These are phyloP conservation scores for Eristalis arbustorum DNA, from an alignment of 2,888 invertebrate genomes.

Conservation along the genomic window DNA sequence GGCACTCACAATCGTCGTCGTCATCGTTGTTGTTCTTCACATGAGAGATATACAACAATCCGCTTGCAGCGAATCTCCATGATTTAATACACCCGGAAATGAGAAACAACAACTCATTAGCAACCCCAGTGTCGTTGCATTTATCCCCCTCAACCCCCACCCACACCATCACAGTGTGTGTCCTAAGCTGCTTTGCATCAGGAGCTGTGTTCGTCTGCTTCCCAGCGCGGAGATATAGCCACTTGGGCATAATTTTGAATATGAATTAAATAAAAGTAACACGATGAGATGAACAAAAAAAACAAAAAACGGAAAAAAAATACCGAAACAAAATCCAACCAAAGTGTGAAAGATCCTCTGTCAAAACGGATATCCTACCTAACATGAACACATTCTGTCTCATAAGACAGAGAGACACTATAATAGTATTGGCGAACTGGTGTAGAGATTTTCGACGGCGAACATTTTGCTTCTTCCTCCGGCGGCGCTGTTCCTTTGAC, in stretches of 20 bases:
- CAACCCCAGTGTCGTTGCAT: slow-evolving; percentile 53
- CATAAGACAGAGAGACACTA: slow-evolving; percentile 69
- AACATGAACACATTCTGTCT: slow-evolving; percentile 71
- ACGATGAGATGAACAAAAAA: slow-evolving; percentile 19
- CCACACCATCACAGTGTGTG: slow-evolving; percentile 56
- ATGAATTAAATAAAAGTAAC: not conserved
- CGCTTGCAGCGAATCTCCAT: slow-evolving; percentile 63
- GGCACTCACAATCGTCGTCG: slow-evolving; percentile 60
- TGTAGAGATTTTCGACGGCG: slow-evolving; percentile 72
- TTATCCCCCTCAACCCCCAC: slow-evolving; percentile 10
- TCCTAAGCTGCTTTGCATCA: slow-evolving; percentile 39
- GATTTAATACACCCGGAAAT: slow-evolving; percentile 70
- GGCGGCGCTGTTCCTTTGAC: not conserved
- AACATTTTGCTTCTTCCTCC: slow-evolving; percentile 56
- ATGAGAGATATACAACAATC: slow-evolving; percentile 59
- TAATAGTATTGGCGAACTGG: slow-evolving; percentile 67
- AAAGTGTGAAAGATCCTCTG: slow-evolving; percentile 43
- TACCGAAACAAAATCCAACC: slow-evolving; percentile 18
- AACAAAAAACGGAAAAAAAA: slow-evolving; percentile 18
- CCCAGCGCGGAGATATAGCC: slow-evolving; percentile 41
- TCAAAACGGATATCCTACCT: slow-evolving; percentile 69
- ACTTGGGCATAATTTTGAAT: not conserved
- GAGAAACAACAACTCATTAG: slow-evolving; percentile 70
- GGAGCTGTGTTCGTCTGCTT: slow-evolving; percentile 2
- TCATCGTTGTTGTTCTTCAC: slow-evolving; percentile 53